Conservation (phyloP, 2,113 vertebrate genomes). For the Desmodus rotundus region DNA sequence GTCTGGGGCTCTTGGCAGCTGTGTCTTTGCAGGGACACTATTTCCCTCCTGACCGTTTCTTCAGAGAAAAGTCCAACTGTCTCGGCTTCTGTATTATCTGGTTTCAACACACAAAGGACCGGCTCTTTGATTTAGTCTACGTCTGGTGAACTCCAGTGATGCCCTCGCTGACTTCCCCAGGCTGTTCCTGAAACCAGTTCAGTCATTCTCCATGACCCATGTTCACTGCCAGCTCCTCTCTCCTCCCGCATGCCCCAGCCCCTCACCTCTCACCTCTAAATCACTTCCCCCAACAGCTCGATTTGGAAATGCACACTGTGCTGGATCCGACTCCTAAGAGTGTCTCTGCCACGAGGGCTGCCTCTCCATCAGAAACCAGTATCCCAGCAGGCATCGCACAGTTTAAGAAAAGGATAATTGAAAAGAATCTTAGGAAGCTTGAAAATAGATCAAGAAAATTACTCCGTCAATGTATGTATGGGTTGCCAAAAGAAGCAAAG, state of each 20-base stretch:
- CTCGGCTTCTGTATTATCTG: neutral
- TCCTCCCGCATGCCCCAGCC: too few relatives aligned
- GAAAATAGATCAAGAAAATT: neutral
- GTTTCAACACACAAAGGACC: neutral
- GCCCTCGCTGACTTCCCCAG: neutral
- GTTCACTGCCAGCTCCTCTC: neutral
- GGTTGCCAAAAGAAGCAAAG: neutral
- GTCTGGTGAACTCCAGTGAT: neutral
- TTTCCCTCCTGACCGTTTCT: neutral
- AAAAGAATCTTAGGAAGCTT: neutral
- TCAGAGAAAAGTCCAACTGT: neutral
- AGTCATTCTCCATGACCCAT: neutral
- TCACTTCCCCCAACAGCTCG: neutral
- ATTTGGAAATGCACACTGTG: neutral
- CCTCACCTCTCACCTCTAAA: neutral
- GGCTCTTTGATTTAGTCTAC: neutral
- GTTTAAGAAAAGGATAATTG: neutral
- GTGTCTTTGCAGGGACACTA: neutral
- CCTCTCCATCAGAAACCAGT: neutral
- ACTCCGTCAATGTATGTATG: neutral
- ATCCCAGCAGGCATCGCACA: fast-evolving
- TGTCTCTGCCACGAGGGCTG: neutral
- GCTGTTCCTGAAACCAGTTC: neutral
- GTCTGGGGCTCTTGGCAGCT: neutral
- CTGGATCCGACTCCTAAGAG: too few relatives aligned